phyloP scores from a whole-genome alignment of 1,140 invertebrate species.

The Orius laevigatus region DNA sequence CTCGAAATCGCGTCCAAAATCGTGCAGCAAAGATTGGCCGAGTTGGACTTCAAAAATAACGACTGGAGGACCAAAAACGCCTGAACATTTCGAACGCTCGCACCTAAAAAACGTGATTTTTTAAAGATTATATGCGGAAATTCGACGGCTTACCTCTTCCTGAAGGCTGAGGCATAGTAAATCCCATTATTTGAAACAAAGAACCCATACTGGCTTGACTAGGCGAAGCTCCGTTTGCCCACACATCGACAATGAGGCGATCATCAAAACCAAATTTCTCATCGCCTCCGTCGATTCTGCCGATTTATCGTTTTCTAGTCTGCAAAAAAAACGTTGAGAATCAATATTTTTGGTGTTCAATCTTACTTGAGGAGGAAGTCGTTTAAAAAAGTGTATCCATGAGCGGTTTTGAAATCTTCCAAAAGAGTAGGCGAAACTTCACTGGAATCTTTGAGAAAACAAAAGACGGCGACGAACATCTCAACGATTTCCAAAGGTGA shows the following conservation, averaged over 20 bases:
- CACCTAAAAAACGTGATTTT: conserved; percentile 26
- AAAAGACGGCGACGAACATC: conserved; percentile 97
- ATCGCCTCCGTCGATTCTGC: conserved; percentile 75
- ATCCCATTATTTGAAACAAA: conserved; percentile 84
- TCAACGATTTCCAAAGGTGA: conserved; percentile 91
- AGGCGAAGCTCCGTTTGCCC: conserved; percentile 73
- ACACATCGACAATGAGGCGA: conserved; percentile 85
- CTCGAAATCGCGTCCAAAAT: conserved; percentile 91
- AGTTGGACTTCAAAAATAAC: conserved; percentile 80
- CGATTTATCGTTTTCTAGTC: conserved; percentile 58
- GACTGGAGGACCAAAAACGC: conserved; percentile 91
- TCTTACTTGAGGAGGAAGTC: conserved; percentile 76
- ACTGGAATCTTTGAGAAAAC: conserved; percentile 96
- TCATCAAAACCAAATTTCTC: conserved; percentile 79
- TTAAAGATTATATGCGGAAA: too few species aligned
- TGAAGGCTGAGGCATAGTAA: conserved; percentile 74
- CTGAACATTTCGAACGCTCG: conserved; percentile 79
- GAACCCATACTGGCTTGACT: conserved; percentile 71
- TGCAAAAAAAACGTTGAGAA: conserved; percentile 25
- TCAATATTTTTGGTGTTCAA: not conserved
- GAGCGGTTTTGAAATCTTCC: conserved; percentile 87
- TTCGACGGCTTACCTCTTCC: conserved; percentile 53
- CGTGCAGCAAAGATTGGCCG: conserved; percentile 65
- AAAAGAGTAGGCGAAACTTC: conserved; percentile 85
- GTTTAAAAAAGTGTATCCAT: conserved; percentile 87